Evolutionary conservation across 1,140 invertebrate species (phyloP), one percentile per base, ranked within the genome.

Genomic region (Nilaparvata lugens): DNA sequence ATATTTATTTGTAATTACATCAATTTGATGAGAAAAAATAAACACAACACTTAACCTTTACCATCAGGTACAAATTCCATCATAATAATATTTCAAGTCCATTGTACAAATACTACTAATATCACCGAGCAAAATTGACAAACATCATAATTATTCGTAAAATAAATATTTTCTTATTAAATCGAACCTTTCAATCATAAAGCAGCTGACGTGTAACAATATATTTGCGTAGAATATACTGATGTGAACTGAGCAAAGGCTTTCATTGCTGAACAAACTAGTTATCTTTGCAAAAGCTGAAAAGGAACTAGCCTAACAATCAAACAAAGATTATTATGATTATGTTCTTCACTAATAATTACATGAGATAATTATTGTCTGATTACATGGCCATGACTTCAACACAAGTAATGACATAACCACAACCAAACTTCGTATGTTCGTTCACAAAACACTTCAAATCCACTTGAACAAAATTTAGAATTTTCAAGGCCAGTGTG

Each of bases 1-100:
- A 73, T 70, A 35, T 35, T 28, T 28, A 28, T 28, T 35, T 35
- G 31, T 35, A 35, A 35, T 35, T 35, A 35, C 7, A 35, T 35
- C 31, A 35, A 35, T 35, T 35, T 35, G 4, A 6, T 11, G 1
- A 35, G 31, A 11, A 35, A 35, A 35, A n/a, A 63, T 58, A 58
- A 62, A 53, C 42, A 58, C 58, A 13, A 52, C 52, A 28, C 63
- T 18, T 40, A 31, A 38, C 51, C 18, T 13, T 55, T 4, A 55
- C 23, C 28, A 31, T n/a, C 23, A 11, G 18, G 18, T 21, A 51
- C 45, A 51, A 51, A 51, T 19, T 51, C 45, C 23, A 51, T 51
- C 23, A 25, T 52, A 28, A 52, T 28, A 52, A n/a, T 11, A 13
- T 52, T 23, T 23, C 48, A n/a, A n/a, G n/a, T n/a, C n/a, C n/a